Evolutionary conservation across 1,140 invertebrate species (phyloP).

Genomic region (Drosophila bocqueti): DNA sequence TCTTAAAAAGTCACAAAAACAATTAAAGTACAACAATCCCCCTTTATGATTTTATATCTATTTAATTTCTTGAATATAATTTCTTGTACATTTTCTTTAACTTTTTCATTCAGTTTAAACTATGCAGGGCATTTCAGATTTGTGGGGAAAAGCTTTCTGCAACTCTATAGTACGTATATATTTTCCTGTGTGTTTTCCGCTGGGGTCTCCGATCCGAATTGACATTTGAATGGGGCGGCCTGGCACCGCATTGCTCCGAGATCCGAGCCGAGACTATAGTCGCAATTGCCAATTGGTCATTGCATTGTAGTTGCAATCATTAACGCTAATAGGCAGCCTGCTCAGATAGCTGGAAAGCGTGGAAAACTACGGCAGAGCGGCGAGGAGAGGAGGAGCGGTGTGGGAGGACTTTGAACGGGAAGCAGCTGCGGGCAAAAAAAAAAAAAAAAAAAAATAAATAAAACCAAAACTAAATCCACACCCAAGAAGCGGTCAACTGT

Average conservation of each 20-base stretch:
- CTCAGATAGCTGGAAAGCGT: conserved; percentile 34
- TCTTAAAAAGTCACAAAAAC: neutral
- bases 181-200: conserved; percentile 6
- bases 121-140: conserved; percentile 35
- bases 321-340: conserved; percentile 73
- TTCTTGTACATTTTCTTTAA: rapidly evolving
- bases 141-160: conserved; percentile 9
- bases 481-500: conserved; percentile 41
- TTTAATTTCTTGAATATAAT: neutral
- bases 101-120: too few species aligned
- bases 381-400: neutral
- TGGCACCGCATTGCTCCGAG: conserved; percentile 61
- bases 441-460: neutral
- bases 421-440: conserved; percentile 47
- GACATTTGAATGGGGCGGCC: conserved; percentile 81
- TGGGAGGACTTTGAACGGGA: conserved; percentile 23
- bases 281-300: conserved; percentile 71
- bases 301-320: conserved; percentile 79
- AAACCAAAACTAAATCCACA: conserved; percentile 40
- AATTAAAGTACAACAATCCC: too few species aligned
- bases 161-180: neutral
- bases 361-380: conserved; percentile 4
- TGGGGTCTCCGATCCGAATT: conserved; percentile 51
- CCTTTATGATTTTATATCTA: neutral
- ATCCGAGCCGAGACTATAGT: conserved; percentile 33